Percentiles rank a stretch among this genome's conserved stretches.
Evolutionary conservation across 1,140 invertebrate species (phyloP).

Genomic region (Archivesica marissinica): DNA sequence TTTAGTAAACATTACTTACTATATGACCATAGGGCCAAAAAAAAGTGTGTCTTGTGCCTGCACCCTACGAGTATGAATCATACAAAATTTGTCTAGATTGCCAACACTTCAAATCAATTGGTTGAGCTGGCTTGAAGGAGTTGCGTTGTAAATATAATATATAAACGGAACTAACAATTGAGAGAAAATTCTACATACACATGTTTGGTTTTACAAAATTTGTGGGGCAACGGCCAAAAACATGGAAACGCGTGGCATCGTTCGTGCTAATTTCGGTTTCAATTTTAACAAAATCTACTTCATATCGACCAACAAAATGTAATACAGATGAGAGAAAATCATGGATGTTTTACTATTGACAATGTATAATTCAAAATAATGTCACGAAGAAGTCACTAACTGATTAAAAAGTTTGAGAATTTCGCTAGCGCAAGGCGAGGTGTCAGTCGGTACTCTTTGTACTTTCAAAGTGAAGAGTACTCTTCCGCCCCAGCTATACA

Average conservation of each 20-base stretch:
- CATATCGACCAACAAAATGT: neutral
- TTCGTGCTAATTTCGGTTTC: neutral
- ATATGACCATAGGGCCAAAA: too few relatives aligned
- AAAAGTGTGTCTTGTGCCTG: too few relatives aligned
- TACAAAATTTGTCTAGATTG: too few relatives aligned
- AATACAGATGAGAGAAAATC: neutral
- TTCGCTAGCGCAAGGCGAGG: slow-evolving; percentile 58
- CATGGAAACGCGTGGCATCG: slow-evolving; percentile 47
- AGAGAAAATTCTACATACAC: too few relatives aligned
- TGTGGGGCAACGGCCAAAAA: slow-evolving; percentile 12
- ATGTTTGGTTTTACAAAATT: too few relatives aligned
- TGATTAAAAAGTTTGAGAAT: slow-evolving; percentile 50
- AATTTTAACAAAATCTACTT: neutral
- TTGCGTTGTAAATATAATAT: too few relatives aligned
- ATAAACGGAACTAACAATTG: too few relatives aligned
- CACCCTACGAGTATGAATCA: too few relatives aligned
- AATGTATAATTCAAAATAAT: neutral
- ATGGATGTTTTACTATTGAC: neutral
- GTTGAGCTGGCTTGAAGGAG: too few relatives aligned
- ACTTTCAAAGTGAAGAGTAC: slow-evolving; percentile 17
- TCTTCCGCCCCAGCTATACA: neutral
- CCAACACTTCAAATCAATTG: too few relatives aligned
- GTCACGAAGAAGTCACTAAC: neutral
- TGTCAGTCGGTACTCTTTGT: slow-evolving; percentile 57
- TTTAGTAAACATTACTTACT: too few relatives aligned